These are phyloP conservation scores for Amphiduros pacificus DNA, from an alignment of 2,888 invertebrate genomes.

Conservation along the genomic window DNA sequence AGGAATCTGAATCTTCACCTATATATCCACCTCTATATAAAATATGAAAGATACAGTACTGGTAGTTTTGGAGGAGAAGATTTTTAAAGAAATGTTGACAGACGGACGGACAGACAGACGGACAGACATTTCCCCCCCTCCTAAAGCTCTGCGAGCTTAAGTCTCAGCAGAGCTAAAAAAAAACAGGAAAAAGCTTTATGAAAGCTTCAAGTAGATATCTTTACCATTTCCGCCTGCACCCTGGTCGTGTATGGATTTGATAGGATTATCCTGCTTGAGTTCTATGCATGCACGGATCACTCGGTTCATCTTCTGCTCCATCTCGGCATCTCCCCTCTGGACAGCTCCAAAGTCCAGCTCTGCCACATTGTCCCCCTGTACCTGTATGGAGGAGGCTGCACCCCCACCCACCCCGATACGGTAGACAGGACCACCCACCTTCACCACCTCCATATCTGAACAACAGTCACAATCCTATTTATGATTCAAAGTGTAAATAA, in stretches of 20 bases:
- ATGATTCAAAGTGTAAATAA: background rate
- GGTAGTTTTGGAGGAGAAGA: too few relatives aligned
- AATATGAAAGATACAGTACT: too few relatives aligned
- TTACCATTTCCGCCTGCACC: constrained; percentile 87
- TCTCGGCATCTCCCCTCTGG: constrained; percentile 94
- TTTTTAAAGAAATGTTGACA: too few relatives aligned
- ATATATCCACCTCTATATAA: too few relatives aligned
- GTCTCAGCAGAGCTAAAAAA: background rate
- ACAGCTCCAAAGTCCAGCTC: constrained; percentile 94
- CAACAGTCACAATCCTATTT: background rate
- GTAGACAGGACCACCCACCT: constrained; percentile 96
- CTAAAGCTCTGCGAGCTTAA: background rate
- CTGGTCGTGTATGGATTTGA: constrained; percentile 95
- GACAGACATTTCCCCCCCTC: too few relatives aligned
- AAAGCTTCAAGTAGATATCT: constrained; percentile 6
- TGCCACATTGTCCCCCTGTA: constrained; percentile 84
- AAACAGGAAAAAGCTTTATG: background rate
- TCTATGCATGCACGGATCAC: constrained; percentile 91
- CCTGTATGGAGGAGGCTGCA: constrained; percentile 94
- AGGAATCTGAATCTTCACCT: too few relatives aligned
- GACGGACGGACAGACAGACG: too few relatives aligned
- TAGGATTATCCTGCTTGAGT: constrained; percentile 75
- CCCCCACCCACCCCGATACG: constrained; percentile 98
- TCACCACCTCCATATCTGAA: constrained; percentile 84
- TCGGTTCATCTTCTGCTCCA: constrained; percentile 96